These are phyloP conservation scores for Cheilinus undulatus DNA, from an alignment of 2,113 vertebrate species.

Conservation along the genomic window DNA sequence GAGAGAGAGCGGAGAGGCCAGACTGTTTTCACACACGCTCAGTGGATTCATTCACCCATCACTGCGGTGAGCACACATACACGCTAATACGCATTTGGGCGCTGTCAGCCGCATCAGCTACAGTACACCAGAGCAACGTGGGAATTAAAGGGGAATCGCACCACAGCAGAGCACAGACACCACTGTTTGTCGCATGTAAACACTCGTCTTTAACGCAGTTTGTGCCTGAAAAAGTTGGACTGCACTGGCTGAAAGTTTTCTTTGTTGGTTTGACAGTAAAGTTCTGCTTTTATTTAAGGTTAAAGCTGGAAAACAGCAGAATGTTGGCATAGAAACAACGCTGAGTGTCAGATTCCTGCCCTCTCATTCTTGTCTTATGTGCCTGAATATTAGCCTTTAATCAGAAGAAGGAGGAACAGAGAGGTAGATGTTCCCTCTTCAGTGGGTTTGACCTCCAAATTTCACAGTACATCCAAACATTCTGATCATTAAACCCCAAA, in stretches of 20 bases:
- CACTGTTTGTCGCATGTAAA: not conserved
- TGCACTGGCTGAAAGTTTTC: not conserved
- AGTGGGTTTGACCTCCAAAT: not conserved
- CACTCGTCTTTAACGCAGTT: not conserved
- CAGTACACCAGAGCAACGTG: constrained; percentile 35
- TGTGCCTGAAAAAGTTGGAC: not conserved
- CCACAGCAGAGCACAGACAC: not conserved
- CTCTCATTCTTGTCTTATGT: not conserved
- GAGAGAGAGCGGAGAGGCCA: constrained; percentile 43
- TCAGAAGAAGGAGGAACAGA: constrained; percentile 3
- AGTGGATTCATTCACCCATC: constrained; percentile 70
- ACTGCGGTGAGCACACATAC: constrained; percentile 33
- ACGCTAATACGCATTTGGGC: constrained; percentile 50
- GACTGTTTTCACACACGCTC: constrained; percentile 65
- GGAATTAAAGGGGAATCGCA: constrained; percentile 53
- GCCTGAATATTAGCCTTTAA: constrained; percentile 15
- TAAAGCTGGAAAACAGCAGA: constrained; percentile 22
- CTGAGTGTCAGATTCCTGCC: constrained; percentile 8
- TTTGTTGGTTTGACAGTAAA: not conserved
- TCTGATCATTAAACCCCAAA: not conserved
- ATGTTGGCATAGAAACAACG: constrained; percentile 50
- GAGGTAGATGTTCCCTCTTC: not conserved
- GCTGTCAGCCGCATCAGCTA: constrained; percentile 56
- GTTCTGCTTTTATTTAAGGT: not conserved
- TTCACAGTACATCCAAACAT: constrained; percentile 4